Percentiles rank a stretch among this genome's conserved stretches.
These are phyloP conservation scores for Drosophila kanapiae DNA, from an alignment of 1,140 invertebrate species.

Conservation along the genomic window DNA sequence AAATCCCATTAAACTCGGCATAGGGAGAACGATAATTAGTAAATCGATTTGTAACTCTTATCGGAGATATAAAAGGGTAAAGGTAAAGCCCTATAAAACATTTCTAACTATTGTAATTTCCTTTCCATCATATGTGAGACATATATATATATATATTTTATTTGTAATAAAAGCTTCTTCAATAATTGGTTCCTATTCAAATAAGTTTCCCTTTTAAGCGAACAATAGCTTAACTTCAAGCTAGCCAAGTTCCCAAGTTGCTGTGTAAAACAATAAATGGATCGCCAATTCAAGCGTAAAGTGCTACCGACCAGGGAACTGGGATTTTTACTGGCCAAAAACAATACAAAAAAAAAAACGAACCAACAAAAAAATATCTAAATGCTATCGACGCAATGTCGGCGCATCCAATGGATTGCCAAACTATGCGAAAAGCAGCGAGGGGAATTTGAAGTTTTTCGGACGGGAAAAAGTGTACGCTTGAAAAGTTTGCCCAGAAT, in stretches of 20 bases:
- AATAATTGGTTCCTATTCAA: background rate
- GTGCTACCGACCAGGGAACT: constrained; percentile 26
- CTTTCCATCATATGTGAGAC: background rate
- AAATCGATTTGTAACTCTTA: background rate
- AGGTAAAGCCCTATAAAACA: too few species aligned
- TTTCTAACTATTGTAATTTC: background rate
- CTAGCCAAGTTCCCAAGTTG: constrained; percentile 3
- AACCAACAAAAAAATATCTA: constrained; percentile 55
- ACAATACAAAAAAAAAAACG: background rate
- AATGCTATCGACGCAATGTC: constrained; percentile 61
- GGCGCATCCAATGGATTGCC: constrained; percentile 62
- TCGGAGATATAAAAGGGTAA: background rate
- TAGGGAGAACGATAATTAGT: background rate
- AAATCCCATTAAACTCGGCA: background rate
- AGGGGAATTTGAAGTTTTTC: constrained; percentile 3
- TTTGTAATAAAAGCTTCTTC: background rate
- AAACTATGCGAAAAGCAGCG: constrained; percentile 57
- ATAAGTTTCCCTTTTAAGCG: background rate
- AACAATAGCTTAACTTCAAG: background rate
- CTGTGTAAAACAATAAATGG: constrained; percentile 38
- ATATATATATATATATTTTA: background rate
- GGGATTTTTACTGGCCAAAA: constrained; percentile 52
- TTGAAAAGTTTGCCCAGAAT: constrained; percentile 56
- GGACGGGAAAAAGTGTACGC: constrained; percentile 40
- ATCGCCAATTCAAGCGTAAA: constrained; percentile 74